Conservation (phyloP, 2,888 invertebrate genomes). For the Troides oblongomaculatus region DNA sequence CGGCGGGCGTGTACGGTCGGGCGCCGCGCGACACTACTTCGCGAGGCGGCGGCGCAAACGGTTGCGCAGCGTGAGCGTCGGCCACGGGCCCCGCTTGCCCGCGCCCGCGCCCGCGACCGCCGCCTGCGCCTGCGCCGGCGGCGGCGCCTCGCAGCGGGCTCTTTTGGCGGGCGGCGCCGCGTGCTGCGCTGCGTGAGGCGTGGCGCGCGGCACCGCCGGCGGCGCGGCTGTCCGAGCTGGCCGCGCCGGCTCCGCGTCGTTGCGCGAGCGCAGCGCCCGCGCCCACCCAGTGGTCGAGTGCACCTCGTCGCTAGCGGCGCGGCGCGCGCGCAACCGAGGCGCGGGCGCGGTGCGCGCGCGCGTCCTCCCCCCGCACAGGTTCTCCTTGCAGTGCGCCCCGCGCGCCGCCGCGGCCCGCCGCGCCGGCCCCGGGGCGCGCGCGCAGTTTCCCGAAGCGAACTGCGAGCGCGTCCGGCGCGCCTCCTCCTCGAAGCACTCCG, state of each 20-base stretch:
- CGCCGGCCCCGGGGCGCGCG: conserved; percentile 68
- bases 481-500: conserved; percentile 33
- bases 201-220: conserved; percentile 35
- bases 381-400: conserved; percentile 64
- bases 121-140: conserved; percentile 41
- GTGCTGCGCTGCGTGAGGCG: conserved; percentile 41
- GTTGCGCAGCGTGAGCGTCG: conserved; percentile 60
- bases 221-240: conserved; percentile 38
- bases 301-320: conserved; percentile 44
- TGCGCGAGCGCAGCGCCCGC: conserved; percentile 45
- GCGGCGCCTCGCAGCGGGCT: conserved; percentile 50
- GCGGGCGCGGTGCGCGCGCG: conserved; percentile 52
- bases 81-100: conserved; percentile 39
- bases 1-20: conserved; percentile 14
- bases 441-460: conserved; percentile 59
- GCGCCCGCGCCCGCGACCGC: conserved; percentile 35
- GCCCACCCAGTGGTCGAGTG: conserved; percentile 55
- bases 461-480: conserved; percentile 40
- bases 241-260: conserved; percentile 37
- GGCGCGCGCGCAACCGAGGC: conserved; percentile 35
- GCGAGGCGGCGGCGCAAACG: conserved; percentile 67
- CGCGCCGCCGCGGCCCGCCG: conserved; percentile 66
- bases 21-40: conserved; percentile 48
- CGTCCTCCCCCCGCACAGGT: conserved; percentile 60
- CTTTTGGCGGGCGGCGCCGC: conserved; percentile 33